phyloP scores from a whole-genome alignment of 2,797 vertebrate species.

The Pygocentrus nattereri region DNA sequence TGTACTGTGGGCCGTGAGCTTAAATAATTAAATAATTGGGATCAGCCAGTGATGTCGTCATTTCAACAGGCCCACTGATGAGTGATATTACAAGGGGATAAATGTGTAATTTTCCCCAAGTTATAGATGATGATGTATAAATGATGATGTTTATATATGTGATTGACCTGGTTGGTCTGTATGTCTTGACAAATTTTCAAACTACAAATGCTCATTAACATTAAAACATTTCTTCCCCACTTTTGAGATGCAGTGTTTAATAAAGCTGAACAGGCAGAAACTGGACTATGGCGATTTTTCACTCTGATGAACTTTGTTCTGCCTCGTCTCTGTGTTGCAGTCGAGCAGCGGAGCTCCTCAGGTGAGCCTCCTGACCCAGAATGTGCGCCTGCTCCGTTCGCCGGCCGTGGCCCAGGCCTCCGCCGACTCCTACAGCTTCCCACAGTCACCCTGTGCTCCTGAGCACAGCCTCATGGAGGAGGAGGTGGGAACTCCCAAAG shows the following conservation, averaged over 20 bases:
- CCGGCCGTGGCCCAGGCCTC: slow-evolving; percentile 84
- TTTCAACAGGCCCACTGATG: not conserved
- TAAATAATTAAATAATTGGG: too few relatives aligned
- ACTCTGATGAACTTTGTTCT: not conserved
- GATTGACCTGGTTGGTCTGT: not conserved
- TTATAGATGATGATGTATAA: not conserved
- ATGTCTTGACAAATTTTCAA: not conserved
- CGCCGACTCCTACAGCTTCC: slow-evolving; percentile 87
- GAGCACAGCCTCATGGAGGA: slow-evolving; percentile 92
- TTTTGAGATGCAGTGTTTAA: not conserved
- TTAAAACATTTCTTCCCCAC: too few relatives aligned
- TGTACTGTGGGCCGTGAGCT: too few relatives aligned
- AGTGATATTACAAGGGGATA: not conserved
- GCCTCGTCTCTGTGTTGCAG: slow-evolving; percentile 68
- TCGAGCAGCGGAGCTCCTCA: slow-evolving; percentile 83
- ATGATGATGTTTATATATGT: not conserved
- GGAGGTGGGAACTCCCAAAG: slow-evolving; percentile 94
- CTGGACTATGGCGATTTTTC: not conserved
- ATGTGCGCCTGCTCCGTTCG: slow-evolving; percentile 85
- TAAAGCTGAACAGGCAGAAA: not conserved
- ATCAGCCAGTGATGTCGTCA: too few relatives aligned
- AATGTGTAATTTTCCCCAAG: not conserved
- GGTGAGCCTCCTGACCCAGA: slow-evolving; percentile 84
- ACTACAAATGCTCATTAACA: too few relatives aligned
- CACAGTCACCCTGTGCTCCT: slow-evolving; percentile 80